phyloP scores from a whole-genome alignment of 1,140 invertebrate species.

The Chionoecetes opilio region DNA sequence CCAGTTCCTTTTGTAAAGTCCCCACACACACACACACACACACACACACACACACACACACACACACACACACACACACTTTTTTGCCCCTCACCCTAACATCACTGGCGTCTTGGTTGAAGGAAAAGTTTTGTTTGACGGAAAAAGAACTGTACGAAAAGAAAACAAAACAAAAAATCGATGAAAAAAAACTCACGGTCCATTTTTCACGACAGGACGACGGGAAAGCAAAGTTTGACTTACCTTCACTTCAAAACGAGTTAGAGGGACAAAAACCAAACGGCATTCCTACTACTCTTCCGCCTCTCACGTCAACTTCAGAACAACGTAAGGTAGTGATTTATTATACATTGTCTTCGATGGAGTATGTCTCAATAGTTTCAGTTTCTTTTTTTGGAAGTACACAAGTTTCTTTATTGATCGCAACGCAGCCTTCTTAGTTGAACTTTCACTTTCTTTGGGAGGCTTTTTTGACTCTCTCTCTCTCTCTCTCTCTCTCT shows the following conservation, averaged over 20 bases:
- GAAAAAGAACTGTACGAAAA: neutral
- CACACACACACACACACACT: neutral
- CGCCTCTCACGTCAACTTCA: neutral
- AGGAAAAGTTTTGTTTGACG: neutral
- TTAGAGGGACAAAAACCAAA: no score
- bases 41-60: conserved; percentile 27
- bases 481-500: conserved; percentile 8
- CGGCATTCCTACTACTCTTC: neutral
- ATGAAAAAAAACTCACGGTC: neutral
- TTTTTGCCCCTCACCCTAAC: neutral
- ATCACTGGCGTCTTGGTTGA: neutral
- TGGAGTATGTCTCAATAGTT: no score
- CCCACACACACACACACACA: neutral
- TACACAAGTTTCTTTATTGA: neutral
- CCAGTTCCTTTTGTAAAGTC: neutral
- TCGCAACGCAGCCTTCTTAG: no score
- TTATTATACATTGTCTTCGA: neutral
- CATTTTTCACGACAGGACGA: neutral
- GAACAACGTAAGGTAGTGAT: neutral
- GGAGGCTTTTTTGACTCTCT: neutral
- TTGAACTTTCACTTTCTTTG: neutral
- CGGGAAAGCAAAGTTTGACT: neutral
- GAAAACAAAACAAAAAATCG: no score
- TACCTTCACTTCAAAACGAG: neutral
- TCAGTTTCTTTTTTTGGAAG: no score